These are phyloP conservation scores for Peucedramus taeniatus DNA, from an alignment of 2,113 vertebrate species.

Conservation along the genomic window DNA sequence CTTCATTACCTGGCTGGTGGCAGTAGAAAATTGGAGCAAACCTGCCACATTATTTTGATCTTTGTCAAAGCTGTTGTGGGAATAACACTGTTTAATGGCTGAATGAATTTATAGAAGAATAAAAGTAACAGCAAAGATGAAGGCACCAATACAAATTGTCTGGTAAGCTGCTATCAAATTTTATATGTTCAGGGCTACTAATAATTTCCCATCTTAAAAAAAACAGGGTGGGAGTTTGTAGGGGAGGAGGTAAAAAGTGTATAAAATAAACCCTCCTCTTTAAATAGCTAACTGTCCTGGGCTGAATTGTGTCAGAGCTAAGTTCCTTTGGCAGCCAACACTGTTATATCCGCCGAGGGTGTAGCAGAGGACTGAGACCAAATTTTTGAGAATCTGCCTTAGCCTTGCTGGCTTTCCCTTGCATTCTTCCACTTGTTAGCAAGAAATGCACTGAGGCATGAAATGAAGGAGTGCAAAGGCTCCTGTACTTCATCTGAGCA, in stretches of 20 bases:
- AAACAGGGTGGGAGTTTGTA: neutral
- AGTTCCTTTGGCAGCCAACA: neutral
- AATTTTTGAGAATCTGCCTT: neutral
- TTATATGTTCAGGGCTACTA: neutral
- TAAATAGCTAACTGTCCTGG: slow-evolving; percentile 19
- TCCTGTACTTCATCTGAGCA: neutral
- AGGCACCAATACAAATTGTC: neutral
- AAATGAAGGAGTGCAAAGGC: neutral
- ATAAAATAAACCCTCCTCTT: slow-evolving; percentile 13
- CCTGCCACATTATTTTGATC: neutral
- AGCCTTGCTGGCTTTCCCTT: neutral
- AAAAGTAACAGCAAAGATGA: slow-evolving; percentile 13
- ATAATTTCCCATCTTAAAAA: neutral
- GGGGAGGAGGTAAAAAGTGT: neutral
- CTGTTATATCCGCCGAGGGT: neutral
- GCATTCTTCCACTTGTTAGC: neutral
- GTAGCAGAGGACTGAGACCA: neutral
- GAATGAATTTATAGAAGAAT: slow-evolving; percentile 30
- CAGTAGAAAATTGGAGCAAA: neutral
- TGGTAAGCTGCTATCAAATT: neutral
- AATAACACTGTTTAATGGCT: neutral
- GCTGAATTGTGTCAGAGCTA: neutral
- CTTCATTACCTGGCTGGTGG: neutral
- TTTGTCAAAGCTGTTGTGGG: neutral
- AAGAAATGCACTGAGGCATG: neutral